Evolutionary conservation across 2,888 invertebrate species (phyloP), one percentile per base, ranked within the genome.

Genomic region (Troides helena): DNA sequence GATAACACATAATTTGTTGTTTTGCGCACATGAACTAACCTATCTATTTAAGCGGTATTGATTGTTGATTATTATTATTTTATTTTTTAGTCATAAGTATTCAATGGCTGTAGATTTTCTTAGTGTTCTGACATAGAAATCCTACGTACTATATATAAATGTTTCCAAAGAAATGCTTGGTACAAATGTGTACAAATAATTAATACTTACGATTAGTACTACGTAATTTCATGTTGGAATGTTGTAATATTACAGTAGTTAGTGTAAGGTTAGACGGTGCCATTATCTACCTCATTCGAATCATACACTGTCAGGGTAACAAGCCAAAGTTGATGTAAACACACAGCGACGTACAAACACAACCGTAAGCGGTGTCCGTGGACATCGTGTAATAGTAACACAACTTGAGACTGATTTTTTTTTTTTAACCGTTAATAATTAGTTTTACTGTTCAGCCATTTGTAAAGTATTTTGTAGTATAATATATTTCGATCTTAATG

Each of bases 1-100:
- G 79, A 80, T 76, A 75, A 78, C 80, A 78, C 77, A 77, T 75
- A 78, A 78, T 77, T 85, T 83, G 79, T 85, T 81, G 83, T 86
- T 86, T 82, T 85, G 86, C 89, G 86, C 89, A 88, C 89, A 88
- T 81, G 78, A 80, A 81, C 81, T 81, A 81, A 84, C 83, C 82
- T 81, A 84, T 81, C 80, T 85, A 85, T 85, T 81, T 81, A 81
- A 81, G 76, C 80, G 79, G 82, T 85, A 85, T 83, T 85, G 80
- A 87, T 89, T 92, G 92, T 92, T 92, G 90, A 90, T 88, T 91
- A 89, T 92, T 91, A 89, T 88, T 90, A 90, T 90, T 90, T 91
- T 90, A 90, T 92, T 87, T 84, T 83, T 77, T 85, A 87, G 84
- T 71, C 72, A 72, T 87, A 86, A 87, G 83, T 77, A 80, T 80